Base-by-base conservation (phyloP, 2,888 invertebrate species). In the Cantharis flavilabris region DNA sequence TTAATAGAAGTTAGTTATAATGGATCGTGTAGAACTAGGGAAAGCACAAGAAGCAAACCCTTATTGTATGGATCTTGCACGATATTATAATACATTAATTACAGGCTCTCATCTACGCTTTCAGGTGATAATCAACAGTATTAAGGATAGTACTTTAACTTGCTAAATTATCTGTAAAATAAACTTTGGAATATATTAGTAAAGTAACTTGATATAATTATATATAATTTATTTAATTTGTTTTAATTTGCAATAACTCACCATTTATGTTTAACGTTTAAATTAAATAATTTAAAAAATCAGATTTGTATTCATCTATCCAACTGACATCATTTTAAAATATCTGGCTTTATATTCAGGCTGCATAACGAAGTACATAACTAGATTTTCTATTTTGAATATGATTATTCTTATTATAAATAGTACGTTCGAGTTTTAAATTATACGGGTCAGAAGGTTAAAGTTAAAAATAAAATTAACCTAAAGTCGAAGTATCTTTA, bases 1-100 rank as follows among this genome's bases (percentile, higher is more conserved):
- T 26, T 65, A 71, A 74, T 74, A 71, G 71, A 67, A 74, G 71
- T 77, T 76, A 77, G 74, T 77, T 77, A 77, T 74, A 77, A 62
- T 18, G 69, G 28, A 65, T 74, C 69, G 73, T 81, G 81, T 80
- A 80, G 80, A 74, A 76, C 72, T 78, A 80, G 80, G 81, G 80
- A 80, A 80, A 79, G 73, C 74, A 64, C 71, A 74, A 74, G 77
- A 80, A 79, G 80, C 79, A 80, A 83, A 82, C 83, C 82, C 81
- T 82, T 83, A 83, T 82, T 81, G 81, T 80, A 80, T 82, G 82
- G 82, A 82, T 82, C 80, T 82, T 81, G 81, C 80, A 81, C 82
- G 82, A 84, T 84, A 85, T 85, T 84, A 83, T 82, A 80, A 83
- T 82, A 84, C 84, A 85, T 86, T 86, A 86, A 85, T 86, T 85